These are phyloP conservation scores for Lacanobia oleracea DNA, from an alignment of 2,888 invertebrate species.

Conservation along the genomic window DNA sequence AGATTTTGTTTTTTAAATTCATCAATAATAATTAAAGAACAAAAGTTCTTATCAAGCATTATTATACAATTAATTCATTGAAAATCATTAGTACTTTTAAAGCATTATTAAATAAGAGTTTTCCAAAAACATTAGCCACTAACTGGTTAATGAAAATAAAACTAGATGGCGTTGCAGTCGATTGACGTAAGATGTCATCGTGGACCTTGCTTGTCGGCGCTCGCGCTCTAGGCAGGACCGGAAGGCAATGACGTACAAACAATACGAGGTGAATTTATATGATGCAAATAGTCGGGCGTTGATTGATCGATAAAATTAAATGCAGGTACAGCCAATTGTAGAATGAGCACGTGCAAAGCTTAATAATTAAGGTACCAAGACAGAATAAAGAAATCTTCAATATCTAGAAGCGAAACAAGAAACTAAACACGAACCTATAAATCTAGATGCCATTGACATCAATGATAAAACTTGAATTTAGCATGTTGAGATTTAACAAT, in stretches of 20 bases:
- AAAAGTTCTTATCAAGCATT: conserved; percentile 8
- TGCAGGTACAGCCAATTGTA: conserved; percentile 60
- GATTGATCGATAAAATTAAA: conserved; percentile 68
- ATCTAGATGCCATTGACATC: conserved; percentile 36
- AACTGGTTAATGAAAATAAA: conserved; percentile 27
- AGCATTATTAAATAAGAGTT: neutral
- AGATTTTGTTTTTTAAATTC: conserved; percentile 11
- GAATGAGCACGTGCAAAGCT: conserved; percentile 58
- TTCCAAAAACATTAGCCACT: conserved; percentile 7
- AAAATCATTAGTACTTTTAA: neutral
- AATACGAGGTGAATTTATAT: conserved; percentile 74
- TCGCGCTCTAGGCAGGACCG: conserved; percentile 67
- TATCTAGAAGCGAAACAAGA: conserved; percentile 14
- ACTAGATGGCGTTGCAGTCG: conserved; percentile 55
- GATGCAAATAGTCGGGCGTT: conserved; percentile 70
- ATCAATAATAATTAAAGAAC: neutral
- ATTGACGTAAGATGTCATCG: conserved; percentile 65
- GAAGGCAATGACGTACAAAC: conserved; percentile 75
- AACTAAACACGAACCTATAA: conserved; percentile 1
- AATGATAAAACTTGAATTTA: conserved; percentile 36
- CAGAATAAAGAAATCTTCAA: conserved; percentile 33
- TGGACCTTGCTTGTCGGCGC: conserved; percentile 70
- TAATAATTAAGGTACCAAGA: conserved; percentile 44
- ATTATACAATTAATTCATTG: neutral
- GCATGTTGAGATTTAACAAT: conserved; percentile 12